Evolutionary conservation across 2,113 vertebrate genomes (phyloP), one percentile per base, ranked within the genome.

Genomic region (Ranitomeya imitator): DNA sequence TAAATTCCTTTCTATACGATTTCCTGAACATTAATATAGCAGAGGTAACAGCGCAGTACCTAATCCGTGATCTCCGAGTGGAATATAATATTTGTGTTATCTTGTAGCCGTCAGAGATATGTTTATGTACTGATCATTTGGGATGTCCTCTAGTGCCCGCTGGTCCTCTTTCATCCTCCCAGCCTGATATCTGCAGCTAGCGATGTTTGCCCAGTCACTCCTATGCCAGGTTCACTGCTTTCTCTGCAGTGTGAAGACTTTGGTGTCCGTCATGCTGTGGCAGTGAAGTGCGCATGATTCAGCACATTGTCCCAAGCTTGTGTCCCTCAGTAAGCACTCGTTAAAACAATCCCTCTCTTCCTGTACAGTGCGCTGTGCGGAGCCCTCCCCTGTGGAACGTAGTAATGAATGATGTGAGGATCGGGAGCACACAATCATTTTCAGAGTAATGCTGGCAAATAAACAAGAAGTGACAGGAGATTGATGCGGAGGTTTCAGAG

Each of bases 201-300:
- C 65, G 73, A 69, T 59, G 55, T 85, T 61, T 85, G 77, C 84
- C 84, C 77, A 31, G 16, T 21, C 71, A 21, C 21, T 26, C 1
- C 60, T 37, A 3, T 79, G 85, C 60, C 61, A 67, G 76, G n/a
- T 57, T 37, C 60, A 31, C 60, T 51, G 59, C 31, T 78, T 67
- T 54, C 76, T 86, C 60, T 79, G 76, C 85, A 79, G 60, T 21
- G 60, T 67, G 37, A 55, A 55, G 60, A 19, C 45, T 26, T 45
- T 12, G 37, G 85, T 86, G 85, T 63, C 85, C 85, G 79, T 86
- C 85, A 79, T 79, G 85, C 76, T 69, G 85, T 86, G 59, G 59
- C 31, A 52, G 59, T 63, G 74, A 67, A 60, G 74, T 67, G 81
- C 19, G 67, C 84, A 79, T 86, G 85, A 86, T 79, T 86, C 85